phyloP scores from a whole-genome alignment of 35 echinoderm and acorn worm genomes.

The Holothuria glaberrima region DNA sequence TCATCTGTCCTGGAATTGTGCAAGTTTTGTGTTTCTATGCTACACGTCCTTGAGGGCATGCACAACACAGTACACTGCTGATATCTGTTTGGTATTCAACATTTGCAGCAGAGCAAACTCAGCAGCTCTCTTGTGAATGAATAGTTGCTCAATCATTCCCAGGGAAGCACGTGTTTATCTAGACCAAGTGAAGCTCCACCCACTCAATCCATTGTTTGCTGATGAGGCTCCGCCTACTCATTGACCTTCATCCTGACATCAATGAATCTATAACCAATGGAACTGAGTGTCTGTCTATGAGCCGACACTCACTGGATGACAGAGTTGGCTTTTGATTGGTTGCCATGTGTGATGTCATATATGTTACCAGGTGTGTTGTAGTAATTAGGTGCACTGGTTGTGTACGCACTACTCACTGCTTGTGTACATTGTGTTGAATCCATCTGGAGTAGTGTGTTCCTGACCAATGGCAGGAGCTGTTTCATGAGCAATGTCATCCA shows the following conservation, averaged over 20 bases:
- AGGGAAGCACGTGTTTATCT: constrained; percentile 60
- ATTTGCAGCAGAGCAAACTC: neutral
- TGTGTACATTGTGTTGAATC: too few relatives aligned
- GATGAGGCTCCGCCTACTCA: constrained; percentile 58
- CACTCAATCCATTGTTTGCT: constrained; percentile 45
- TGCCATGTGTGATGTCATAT: constrained; percentile 53
- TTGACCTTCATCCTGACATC: constrained; percentile 54
- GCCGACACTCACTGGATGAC: constrained; percentile 36
- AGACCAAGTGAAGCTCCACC: constrained; percentile 21
- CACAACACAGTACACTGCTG: neutral
- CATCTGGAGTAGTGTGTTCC: too few relatives aligned
- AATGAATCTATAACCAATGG: constrained; percentile 26
- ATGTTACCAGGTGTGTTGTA: constrained; percentile 59
- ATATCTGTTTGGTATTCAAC: neutral
- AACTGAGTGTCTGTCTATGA: neutral
- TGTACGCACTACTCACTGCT: too few relatives aligned
- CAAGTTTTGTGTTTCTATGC: too few relatives aligned
- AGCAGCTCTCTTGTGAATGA: constrained; percentile 47
- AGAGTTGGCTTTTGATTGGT: constrained; percentile 38
- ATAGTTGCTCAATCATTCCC: constrained; percentile 55
- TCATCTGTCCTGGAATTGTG: too few relatives aligned
- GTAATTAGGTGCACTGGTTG: neutral
- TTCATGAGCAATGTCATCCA: too few relatives aligned
- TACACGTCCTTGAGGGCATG: neutral
- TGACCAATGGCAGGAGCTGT: too few relatives aligned